Conservation (phyloP, 2,797 vertebrate species). For the Dicrostonyx torquatus region DNA sequence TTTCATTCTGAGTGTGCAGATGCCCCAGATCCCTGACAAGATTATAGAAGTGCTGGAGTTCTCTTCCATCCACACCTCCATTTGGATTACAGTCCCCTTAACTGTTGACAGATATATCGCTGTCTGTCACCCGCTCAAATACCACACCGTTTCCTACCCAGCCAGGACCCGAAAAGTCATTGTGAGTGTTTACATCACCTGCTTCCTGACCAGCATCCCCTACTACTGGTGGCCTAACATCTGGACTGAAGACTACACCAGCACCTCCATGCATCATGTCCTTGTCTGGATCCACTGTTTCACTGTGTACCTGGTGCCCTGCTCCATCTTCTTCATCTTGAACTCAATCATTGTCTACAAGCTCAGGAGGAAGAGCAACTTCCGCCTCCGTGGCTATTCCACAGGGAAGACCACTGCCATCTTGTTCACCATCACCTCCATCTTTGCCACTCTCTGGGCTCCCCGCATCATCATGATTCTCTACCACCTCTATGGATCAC, state of each 20-base stretch:
- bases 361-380: slow-evolving; percentile 93
- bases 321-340: slow-evolving; percentile 96
- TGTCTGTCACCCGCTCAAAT: slow-evolving; percentile 95
- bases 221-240: slow-evolving; percentile 99
- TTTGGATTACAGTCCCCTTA: slow-evolving; percentile 97
- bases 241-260: slow-evolving; percentile 92
- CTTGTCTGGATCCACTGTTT: slow-evolving; percentile 97
- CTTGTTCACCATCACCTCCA: slow-evolving; percentile 95
- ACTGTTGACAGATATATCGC: slow-evolving; percentile 97
- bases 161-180: slow-evolving; percentile 96
- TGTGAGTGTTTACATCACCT: slow-evolving; percentile 92
- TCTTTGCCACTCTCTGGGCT: slow-evolving; percentile 96
- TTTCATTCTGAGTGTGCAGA: slow-evolving; percentile 92
- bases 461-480: slow-evolving; percentile 95
- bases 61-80: slow-evolving; percentile 97
- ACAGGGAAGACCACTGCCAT: slow-evolving; percentile 98
- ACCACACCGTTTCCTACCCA: slow-evolving; percentile 96
- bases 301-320: slow-evolving; percentile 95
- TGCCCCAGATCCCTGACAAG: slow-evolving; percentile 92
- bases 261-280: slow-evolving; percentile 92
- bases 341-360: slow-evolving; percentile 95
- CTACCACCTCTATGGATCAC: slow-evolving; percentile 95
- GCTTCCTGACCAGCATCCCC: slow-evolving; percentile 94
- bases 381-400: slow-evolving; percentile 95
- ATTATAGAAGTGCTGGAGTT: slow-evolving; percentile 96